phyloP scores from a whole-genome alignment of 2,888 invertebrate species.

The Synergus umbraculus region DNA sequence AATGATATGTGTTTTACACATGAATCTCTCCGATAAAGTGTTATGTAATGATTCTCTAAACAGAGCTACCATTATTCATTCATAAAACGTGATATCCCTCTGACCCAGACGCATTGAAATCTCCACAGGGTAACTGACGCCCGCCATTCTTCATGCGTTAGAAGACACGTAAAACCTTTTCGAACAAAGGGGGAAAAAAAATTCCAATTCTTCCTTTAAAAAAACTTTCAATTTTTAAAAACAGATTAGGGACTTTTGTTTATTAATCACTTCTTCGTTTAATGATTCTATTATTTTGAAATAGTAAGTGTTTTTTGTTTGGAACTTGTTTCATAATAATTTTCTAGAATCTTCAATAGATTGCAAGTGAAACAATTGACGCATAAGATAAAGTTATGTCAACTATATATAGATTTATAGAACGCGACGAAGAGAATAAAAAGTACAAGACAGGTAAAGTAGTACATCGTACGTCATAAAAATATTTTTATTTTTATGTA shows the following conservation, averaged over 20 bases:
- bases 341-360: too few species aligned
- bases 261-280: not conserved
- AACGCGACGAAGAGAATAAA: too few species aligned
- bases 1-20: not conserved
- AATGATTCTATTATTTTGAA: not conserved
- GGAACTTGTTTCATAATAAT: too few species aligned
- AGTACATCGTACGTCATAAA: too few species aligned
- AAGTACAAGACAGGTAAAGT: too few species aligned
- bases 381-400: too few species aligned
- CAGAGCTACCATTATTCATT: constrained; percentile 14
- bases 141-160: constrained; percentile 31
- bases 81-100: constrained; percentile 29
- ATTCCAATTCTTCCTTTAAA: not conserved
- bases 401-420: too few species aligned
- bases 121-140: constrained; percentile 27
- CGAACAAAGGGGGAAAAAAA: not conserved
- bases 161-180: not conserved
- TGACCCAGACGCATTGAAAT: constrained; percentile 33
- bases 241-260: not conserved
- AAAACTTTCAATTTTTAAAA: not conserved
- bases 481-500: too few species aligned
- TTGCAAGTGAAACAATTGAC: too few species aligned
- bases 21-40: not conserved
- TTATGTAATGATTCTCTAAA: constrained; percentile 10
- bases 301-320: not conserved